phyloP scores from a whole-genome alignment of 2,113 vertebrate genomes.

The Phoxinus phoxinus region DNA sequence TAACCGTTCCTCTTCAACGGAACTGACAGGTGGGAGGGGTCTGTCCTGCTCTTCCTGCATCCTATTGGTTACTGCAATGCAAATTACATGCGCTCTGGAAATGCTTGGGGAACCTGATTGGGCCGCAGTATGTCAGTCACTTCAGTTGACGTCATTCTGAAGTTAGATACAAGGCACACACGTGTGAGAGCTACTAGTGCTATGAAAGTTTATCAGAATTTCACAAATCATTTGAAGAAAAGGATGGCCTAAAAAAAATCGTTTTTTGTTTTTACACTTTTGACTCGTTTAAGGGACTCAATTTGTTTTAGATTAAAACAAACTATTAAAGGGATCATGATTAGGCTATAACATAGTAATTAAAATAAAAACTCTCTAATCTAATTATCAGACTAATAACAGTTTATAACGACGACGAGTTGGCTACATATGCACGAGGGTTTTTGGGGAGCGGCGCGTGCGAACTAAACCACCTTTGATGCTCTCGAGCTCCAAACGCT shows the following conservation, averaged over 20 bases:
- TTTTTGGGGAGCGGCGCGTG: slow-evolving; percentile 31
- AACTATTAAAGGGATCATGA: not conserved
- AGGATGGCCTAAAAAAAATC: not conserved
- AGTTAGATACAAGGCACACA: slow-evolving; percentile 75
- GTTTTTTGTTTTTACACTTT: not conserved
- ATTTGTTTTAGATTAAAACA: not conserved
- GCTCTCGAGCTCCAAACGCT: slow-evolving; percentile 35
- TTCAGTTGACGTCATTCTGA: slow-evolving; percentile 58
- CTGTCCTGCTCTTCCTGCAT: slow-evolving; percentile 55
- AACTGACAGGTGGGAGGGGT: slow-evolving; percentile 18
- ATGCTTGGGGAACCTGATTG: slow-evolving; percentile 52
- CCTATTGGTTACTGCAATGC: slow-evolving; percentile 66
- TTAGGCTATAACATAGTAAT: not conserved
- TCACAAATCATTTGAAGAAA: not conserved
- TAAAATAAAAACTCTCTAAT: not conserved
- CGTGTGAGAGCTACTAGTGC: slow-evolving; percentile 55
- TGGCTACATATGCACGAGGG: not conserved
- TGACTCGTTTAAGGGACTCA: not conserved
- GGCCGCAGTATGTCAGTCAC: slow-evolving; percentile 36
- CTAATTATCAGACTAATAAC: not conserved
- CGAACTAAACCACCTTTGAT: slow-evolving; percentile 50
- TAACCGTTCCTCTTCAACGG: slow-evolving; percentile 41
- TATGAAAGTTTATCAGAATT: slow-evolving; percentile 23
- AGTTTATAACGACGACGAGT: not conserved
- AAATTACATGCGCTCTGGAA: not conserved